Evolutionary conservation across 2,797 vertebrate species (phyloP), one percentile per base, ranked within the genome.

Genomic region (Anabacerthia variegaticeps): DNA sequence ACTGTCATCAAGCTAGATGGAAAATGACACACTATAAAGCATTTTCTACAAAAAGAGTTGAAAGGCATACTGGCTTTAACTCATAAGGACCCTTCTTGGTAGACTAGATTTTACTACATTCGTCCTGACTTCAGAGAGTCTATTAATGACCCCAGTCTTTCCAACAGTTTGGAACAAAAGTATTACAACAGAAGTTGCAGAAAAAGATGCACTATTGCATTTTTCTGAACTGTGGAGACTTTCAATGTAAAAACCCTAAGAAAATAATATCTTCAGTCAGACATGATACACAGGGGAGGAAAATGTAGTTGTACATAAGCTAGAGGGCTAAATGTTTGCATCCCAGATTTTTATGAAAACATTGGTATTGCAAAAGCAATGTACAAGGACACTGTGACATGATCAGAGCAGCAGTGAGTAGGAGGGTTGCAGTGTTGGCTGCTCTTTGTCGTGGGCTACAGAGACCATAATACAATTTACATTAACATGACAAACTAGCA

Each of bases 1-100:
- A 62, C 71, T 10, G 71, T 14, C 65, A 54, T 41, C 51, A 76
- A 68, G 30, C 34, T 62, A 95, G 73, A 51, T 26, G 95, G 49
- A 95, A 92, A 96, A 68, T 26, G 19, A 83, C 69, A 62, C 48
- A 68, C 79, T 87, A 72, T 56, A 95, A 90, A 93, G 84, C 23
- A 66, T 82, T 93, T 92, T 10, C 36, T 83, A 36, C 10, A 69
- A 83, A 79, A 96, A 32, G 10, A 62, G 14, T 11, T 83, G 39
- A 93, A 95, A 93, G 13, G 39, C 34, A n/a, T 15, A 9, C 26
- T 89, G 58, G 1, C 5, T 63, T 83, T 92, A 54, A 85, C 65
- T 95, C 62, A 74, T 39, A 37, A 91, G 85, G 61, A 44, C 30
- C 36, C 20, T 93, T 76, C 36, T 49, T 20, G 66, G 54, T 37